Conservation (phyloP, 2,797 vertebrate genomes). For the Acanthopagrus latus region DNA sequence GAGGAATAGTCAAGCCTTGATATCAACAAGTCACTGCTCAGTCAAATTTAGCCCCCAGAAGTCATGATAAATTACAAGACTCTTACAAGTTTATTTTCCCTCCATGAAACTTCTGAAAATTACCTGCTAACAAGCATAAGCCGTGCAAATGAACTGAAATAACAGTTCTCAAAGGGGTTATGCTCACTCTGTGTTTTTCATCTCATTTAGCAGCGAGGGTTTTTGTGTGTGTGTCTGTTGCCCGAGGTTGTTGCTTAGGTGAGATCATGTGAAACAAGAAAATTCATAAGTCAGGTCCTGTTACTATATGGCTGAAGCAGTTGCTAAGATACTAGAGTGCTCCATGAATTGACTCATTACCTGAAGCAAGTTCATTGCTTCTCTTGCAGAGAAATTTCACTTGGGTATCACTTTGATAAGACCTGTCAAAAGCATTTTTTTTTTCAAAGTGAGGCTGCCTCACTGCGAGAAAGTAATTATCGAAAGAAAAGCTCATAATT, state of each 20-base stretch:
- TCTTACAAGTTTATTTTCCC: neutral
- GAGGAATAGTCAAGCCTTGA: neutral
- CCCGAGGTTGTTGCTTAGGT: conserved; percentile 55
- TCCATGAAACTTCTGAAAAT: conserved; percentile 42
- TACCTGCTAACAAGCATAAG: conserved; percentile 22
- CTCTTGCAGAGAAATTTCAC: conserved; percentile 50
- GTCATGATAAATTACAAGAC: conserved; percentile 16
- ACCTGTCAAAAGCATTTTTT: conserved; percentile 50
- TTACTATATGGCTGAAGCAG: conserved; percentile 64
- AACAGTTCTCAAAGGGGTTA: conserved; percentile 30
- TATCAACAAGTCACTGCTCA: conserved; percentile 3
- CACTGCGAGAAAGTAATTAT: conserved; percentile 33
- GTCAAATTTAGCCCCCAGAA: conserved; percentile 6
- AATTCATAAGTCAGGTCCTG: conserved; percentile 54
- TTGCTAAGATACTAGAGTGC: conserved; percentile 78
- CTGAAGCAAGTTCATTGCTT: conserved; percentile 60
- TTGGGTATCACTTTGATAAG: conserved; percentile 47
- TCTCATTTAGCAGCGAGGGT: conserved; percentile 35
- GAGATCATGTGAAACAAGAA: conserved; percentile 61
- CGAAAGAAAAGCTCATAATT: conserved; percentile 34
- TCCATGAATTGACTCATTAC: conserved; percentile 72
- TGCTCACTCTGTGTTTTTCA: conserved; percentile 30
- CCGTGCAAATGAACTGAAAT: conserved; percentile 37
- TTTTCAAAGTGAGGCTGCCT: conserved; percentile 18
- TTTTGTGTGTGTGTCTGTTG: conserved; percentile 18